These are phyloP conservation scores for Argynnis bischoffii DNA, from an alignment of 2,888 invertebrate species.

Conservation along the genomic window DNA sequence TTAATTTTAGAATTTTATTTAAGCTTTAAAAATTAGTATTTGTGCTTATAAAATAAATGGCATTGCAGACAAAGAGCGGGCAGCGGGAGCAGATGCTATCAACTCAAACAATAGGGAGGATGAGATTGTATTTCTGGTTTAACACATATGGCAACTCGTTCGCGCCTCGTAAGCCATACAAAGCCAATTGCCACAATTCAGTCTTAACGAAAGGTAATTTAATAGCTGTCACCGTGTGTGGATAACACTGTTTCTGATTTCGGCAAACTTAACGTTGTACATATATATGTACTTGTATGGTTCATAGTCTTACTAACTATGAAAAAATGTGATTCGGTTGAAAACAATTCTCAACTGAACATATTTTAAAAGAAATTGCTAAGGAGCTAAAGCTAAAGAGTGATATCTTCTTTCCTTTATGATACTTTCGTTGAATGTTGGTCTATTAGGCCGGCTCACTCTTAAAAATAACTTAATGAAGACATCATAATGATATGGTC, in stretches of 20 bases:
- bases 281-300: not conserved
- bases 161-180: conserved; percentile 46
- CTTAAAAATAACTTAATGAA: too few relatives aligned
- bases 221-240: conserved; percentile 59
- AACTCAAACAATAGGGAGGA: conserved; percentile 26
- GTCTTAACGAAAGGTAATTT: conserved; percentile 72
- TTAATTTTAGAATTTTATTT: not conserved
- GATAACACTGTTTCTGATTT: conserved; percentile 30
- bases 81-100: conserved; percentile 23
- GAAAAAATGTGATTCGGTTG: too few relatives aligned
- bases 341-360: too few relatives aligned
- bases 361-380: too few relatives aligned
- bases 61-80: conserved; percentile 14
- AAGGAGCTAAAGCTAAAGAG: too few relatives aligned
- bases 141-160: conserved; percentile 58
- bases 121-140: conserved; percentile 25
- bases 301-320: conserved; percentile 5
- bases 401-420: too few relatives aligned
- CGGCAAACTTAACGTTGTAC: conserved; percentile 22
- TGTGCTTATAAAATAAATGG: conserved; percentile 8
- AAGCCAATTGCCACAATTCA: conserved; percentile 64
- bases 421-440: too few relatives aligned
- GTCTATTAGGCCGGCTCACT: too few relatives aligned
- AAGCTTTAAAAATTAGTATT: not conserved
- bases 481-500: too few relatives aligned